These are phyloP conservation scores for Stenoptilia bipunctidactyla DNA, from an alignment of 2,888 invertebrate genomes.

Conservation along the genomic window DNA sequence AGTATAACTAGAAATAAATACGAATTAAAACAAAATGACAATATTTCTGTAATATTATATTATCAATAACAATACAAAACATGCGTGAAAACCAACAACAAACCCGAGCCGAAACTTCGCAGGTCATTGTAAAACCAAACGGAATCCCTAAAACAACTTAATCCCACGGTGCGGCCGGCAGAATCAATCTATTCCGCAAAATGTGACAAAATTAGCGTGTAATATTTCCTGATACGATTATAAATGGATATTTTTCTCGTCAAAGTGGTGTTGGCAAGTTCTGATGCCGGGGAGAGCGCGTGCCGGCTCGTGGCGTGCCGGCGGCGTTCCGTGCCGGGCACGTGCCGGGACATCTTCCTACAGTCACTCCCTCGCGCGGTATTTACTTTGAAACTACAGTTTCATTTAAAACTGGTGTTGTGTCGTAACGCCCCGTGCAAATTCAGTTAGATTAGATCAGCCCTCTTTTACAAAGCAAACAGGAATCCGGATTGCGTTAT, in stretches of 20 bases:
- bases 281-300: constrained; percentile 11
- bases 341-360: constrained; percentile 33
- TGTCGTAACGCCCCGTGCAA: constrained; percentile 38
- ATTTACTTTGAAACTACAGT: constrained; percentile 64
- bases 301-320: constrained; percentile 13
- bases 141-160: constrained; percentile 30
- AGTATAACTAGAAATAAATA: too few species aligned
- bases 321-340: constrained; percentile 25
- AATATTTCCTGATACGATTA: constrained; percentile 65
- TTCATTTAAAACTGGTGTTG: constrained; percentile 54
- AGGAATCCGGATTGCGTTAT: constrained; percentile 54
- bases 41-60: too few species aligned
- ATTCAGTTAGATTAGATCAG: constrained; percentile 61
- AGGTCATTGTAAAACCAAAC: constrained; percentile 7
- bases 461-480: constrained; percentile 48
- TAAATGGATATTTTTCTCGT: constrained; percentile 46
- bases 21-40: too few species aligned
- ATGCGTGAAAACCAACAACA: too few species aligned
- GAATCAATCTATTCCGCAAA: constrained; percentile 56
- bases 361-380: constrained; percentile 28
- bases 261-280: constrained; percentile 32
- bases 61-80: too few species aligned
- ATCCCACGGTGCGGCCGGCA: constrained; percentile 36
- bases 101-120: too few species aligned
- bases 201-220: constrained; percentile 67